phyloP scores from a whole-genome alignment of 2,888 invertebrate species.

The Erannis defoliaria region DNA sequence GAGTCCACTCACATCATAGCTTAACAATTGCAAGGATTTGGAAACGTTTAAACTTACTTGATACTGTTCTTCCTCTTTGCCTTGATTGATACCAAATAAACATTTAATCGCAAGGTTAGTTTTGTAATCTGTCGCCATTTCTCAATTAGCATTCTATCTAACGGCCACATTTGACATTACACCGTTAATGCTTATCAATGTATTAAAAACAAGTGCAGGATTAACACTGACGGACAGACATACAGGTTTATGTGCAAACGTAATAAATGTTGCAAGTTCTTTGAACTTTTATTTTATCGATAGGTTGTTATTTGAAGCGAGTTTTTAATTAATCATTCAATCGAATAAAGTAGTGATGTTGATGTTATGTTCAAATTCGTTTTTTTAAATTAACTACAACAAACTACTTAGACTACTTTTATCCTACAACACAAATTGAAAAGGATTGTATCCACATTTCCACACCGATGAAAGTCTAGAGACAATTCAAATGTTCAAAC shows the following conservation, averaged over 20 bases:
- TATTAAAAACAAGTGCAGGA: constrained; percentile 38
- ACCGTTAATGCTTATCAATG: constrained; percentile 52
- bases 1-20: too few species aligned
- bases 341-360: neutral
- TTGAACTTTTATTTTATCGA: constrained; percentile 39
- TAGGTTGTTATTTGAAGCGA: constrained; percentile 24
- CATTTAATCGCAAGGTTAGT: constrained; percentile 6
- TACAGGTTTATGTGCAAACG: constrained; percentile 34
- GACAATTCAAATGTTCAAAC: too few species aligned
- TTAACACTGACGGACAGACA: constrained; percentile 37
- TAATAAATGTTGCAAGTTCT: constrained; percentile 38
- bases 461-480: too few species aligned
- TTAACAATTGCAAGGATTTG: too few species aligned
- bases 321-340: constrained; percentile 2
- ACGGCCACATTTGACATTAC: constrained; percentile 43
- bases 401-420: too few species aligned
- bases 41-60: too few species aligned
- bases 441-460: too few species aligned
- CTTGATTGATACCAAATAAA: too few species aligned
- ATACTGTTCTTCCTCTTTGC: too few species aligned
- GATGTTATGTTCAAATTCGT: too few species aligned
- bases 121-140: constrained; percentile 21
- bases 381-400: too few species aligned
- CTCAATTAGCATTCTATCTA: constrained; percentile 35
- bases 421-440: neutral